Conservation (phyloP, 2,888 invertebrate species). For the Stenoptilia bipunctidactyla region DNA sequence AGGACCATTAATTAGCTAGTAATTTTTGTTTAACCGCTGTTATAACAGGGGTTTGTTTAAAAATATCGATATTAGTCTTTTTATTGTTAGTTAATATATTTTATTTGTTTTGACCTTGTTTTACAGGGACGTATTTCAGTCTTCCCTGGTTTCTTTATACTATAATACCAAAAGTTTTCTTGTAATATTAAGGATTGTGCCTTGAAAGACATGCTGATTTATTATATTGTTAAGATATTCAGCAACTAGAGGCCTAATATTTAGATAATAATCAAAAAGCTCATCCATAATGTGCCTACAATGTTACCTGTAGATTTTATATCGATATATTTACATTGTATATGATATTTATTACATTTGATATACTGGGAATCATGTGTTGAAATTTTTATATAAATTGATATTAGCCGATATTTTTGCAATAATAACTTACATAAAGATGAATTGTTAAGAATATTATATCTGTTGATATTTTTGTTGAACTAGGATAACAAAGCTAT, state of each 20-base stretch:
- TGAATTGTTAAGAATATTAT: slow-evolving; percentile 60
- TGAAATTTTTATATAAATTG: slow-evolving; percentile 49
- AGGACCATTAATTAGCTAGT: slow-evolving; percentile 12
- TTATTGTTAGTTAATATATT: slow-evolving; percentile 2
- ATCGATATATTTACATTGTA: slow-evolving; percentile 35
- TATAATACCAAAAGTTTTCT: slow-evolving; percentile 55
- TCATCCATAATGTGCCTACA: slow-evolving; percentile 66
- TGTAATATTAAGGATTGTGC: not conserved
- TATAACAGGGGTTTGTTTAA: slow-evolving; percentile 11
- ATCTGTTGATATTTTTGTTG: slow-evolving; percentile 67
- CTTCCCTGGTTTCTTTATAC: slow-evolving; percentile 54
- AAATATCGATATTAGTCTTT: slow-evolving; percentile 1
- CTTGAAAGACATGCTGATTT: not conserved
- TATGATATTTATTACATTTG: slow-evolving; percentile 36
- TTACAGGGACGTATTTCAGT: slow-evolving; percentile 19
- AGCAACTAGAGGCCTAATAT: slow-evolving; percentile 6
- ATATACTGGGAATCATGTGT: slow-evolving; percentile 59
- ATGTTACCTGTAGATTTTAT: slow-evolving; percentile 66
- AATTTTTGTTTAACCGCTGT: slow-evolving; percentile 2
- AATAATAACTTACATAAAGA: slow-evolving; percentile 49
- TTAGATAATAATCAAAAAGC: slow-evolving; percentile 45
- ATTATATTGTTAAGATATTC: not conserved
- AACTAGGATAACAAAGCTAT: slow-evolving; percentile 70
- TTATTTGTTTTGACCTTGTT: slow-evolving; percentile 1
- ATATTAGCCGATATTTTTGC: slow-evolving; percentile 65